These are phyloP conservation scores for Barnardius zonarius DNA, from an alignment of 2,113 vertebrate genomes.

Conservation along the genomic window DNA sequence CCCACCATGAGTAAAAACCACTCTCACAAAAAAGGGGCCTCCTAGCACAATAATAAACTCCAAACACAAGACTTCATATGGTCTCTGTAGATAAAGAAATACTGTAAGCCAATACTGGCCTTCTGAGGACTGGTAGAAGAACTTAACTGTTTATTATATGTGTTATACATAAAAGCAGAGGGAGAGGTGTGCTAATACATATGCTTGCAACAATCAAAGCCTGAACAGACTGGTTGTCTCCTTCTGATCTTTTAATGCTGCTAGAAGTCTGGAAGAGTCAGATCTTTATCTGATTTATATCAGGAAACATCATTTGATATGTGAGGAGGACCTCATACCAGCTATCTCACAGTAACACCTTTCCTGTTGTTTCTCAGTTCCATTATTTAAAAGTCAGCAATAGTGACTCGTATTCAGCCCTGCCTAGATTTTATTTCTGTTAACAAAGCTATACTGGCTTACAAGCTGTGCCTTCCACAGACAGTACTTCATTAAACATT, in stretches of 20 bases:
- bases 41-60: background rate
- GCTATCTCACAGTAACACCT: background rate
- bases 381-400: background rate
- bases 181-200: background rate
- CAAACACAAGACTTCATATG: background rate
- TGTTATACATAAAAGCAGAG: background rate
- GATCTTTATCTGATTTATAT: background rate
- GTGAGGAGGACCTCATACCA: background rate
- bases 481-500: background rate
- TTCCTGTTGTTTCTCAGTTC: background rate
- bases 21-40: background rate
- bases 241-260: background rate
- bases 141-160: background rate
- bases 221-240: background rate
- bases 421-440: background rate
- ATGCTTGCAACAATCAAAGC: background rate
- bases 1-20: background rate
- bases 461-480: background rate
- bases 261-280: background rate
- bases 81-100: background rate
- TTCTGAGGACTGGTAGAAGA: background rate
- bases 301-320: background rate
- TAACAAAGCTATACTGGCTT: background rate
- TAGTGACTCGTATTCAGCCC: background rate
- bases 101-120: background rate